phyloP scores from a whole-genome alignment of 2,113 vertebrate genomes.

The Heterocephalus glaber region DNA sequence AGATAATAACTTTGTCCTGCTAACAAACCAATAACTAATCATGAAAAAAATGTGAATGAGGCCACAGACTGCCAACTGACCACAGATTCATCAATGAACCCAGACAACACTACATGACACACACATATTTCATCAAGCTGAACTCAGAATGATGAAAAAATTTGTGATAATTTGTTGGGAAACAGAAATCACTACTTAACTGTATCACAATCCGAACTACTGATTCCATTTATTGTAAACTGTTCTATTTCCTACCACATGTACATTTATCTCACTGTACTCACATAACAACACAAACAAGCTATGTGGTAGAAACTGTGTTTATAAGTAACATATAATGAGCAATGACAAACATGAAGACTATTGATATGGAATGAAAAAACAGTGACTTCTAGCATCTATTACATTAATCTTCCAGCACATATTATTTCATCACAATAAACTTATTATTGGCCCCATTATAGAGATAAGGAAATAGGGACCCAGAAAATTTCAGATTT shows the following conservation, averaged over 20 bases:
- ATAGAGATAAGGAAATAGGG: not conserved
- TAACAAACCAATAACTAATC: not conserved
- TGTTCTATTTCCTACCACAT: not conserved
- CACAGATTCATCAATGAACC: not conserved
- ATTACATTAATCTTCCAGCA: conserved; percentile 2
- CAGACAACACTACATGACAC: not conserved
- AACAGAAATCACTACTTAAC: conserved; percentile 12
- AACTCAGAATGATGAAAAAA: not conserved
- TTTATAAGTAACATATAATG: not conserved
- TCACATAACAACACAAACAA: not conserved
- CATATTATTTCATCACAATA: not conserved
- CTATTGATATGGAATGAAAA: not conserved
- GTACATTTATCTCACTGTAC: not conserved
- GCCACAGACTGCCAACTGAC: not conserved
- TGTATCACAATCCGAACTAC: not conserved
- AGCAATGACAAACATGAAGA: not conserved
- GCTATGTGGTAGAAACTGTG: not conserved
- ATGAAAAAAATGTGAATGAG: not conserved
- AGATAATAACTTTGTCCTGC: not conserved
- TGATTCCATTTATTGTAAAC: not conserved
- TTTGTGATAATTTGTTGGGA: not conserved
- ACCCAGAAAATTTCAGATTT: not conserved
- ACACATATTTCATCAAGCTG: not conserved
- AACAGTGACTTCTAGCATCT: not conserved
- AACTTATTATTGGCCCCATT: not conserved